Base-by-base conservation (phyloP, 1,140 invertebrate genomes). In the Macrobrachium nipponense region DNA sequence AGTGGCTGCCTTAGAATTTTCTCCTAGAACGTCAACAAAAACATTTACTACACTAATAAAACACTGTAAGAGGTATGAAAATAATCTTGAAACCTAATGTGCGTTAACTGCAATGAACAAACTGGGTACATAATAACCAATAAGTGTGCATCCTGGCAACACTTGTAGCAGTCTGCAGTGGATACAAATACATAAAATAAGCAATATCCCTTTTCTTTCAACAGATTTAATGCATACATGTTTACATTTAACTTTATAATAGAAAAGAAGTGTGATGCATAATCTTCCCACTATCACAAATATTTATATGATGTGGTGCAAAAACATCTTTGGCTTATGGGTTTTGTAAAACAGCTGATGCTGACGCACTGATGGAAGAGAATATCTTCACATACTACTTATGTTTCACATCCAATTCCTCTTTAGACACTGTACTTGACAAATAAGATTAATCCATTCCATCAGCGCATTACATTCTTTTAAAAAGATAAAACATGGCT, bases 121-220 rank as follows among this genome's bases (percentile, higher is more conserved):
- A 51, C 51, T 51, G 51, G 51, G 51, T 51, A 51, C 51, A 51
- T 51, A 51, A 18, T 20, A 78, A 78, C 20, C 18, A 72, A 85
- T 64, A 86, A 79, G 44, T 86, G 84, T 86, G 78, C 84, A 86
- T 70, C 44, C 44, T 86, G 84, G 77, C 84, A 86, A 86, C 84
- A 86, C 84, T 86, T 60, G 84, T 86, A 68, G 78, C 66, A 62
- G 62, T 86, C 84, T 86, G 84, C 84, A 80, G 77, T 72, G 61
- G 80, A 82, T 82, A 82, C 80, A 82, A 81, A 75, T 75, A 82
- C 73, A 82, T 20, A 59, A 80, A 86, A 86, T 78, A 80, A 86
- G 76, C 76, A 80, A 83, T 83, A 83, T 76, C 62, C 82, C 76
- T 75, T 73, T 70, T 86, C 68, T 80, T 51, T 86, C 80, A 80